Evolutionary conservation across 2,888 invertebrate species (phyloP).

Genomic region (Strigamia maritima): DNA sequence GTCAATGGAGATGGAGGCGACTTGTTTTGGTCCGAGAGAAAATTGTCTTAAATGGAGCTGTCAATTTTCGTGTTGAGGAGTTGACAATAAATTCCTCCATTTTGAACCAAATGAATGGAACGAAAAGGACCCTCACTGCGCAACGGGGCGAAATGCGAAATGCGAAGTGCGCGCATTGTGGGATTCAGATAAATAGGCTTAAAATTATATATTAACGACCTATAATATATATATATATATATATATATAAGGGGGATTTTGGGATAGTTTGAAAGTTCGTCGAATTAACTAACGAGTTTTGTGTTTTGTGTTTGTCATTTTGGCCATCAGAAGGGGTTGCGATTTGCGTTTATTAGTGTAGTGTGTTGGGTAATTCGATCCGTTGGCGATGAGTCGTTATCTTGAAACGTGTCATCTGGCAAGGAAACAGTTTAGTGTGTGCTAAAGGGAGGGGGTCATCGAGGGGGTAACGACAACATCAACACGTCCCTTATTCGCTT

Average conservation of each 20-base stretch:
- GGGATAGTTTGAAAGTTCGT: too few relatives aligned
- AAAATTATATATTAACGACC: too few relatives aligned
- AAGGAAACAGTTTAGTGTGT: constrained; percentile 6
- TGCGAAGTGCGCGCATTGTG: not conserved
- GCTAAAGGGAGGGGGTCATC: constrained; percentile 2
- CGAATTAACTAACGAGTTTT: too few relatives aligned
- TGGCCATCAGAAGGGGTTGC: too few relatives aligned
- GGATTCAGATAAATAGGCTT: not conserved
- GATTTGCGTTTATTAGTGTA: not conserved
- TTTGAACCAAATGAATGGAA: not conserved
- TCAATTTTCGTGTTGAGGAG: not conserved
- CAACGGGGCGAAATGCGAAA: not conserved
- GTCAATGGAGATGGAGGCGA: not conserved
- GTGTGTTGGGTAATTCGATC: constrained; percentile 9
- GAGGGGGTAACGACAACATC: not conserved
- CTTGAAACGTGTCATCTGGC: constrained; percentile 19
- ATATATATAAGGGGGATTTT: too few relatives aligned
- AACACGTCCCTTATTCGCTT: not conserved
- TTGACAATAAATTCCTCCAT: not conserved
- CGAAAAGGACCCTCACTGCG: not conserved
- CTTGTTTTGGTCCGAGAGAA: not conserved
- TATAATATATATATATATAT: too few relatives aligned
- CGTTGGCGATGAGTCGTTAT: constrained; percentile 5
- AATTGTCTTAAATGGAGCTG: constrained; percentile 4
- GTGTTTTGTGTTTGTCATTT: too few relatives aligned